These are phyloP conservation scores for Rhopalosiphum maidis DNA, from an alignment of 1,140 invertebrate genomes.

Conservation along the genomic window DNA sequence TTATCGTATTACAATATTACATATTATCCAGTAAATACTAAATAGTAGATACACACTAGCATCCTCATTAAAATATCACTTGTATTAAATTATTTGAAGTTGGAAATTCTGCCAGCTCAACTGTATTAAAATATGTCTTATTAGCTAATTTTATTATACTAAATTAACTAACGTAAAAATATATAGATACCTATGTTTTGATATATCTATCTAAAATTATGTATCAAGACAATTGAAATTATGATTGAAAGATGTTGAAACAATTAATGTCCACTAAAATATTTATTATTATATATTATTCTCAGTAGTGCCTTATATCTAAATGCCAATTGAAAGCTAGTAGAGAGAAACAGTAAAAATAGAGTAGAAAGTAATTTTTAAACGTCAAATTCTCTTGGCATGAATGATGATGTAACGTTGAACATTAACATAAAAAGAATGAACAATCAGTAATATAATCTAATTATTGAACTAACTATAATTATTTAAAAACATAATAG, in stretches of 20 bases:
- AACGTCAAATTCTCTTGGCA: conserved; percentile 11
- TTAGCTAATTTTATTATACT: background rate
- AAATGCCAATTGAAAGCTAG: background rate
- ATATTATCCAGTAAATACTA: background rate
- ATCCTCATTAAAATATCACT: background rate
- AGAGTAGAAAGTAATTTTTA: conserved; percentile 12
- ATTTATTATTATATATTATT: background rate
- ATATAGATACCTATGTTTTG: background rate
- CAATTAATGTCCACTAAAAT: background rate
- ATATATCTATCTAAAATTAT: background rate
- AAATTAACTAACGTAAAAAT: background rate
- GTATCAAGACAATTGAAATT: background rate
- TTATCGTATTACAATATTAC: background rate
- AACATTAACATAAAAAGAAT: background rate
- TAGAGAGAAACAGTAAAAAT: background rate
- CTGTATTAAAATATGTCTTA: background rate
- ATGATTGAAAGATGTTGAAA: background rate
- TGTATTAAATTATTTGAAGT: background rate
- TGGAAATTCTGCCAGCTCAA: too few species aligned
- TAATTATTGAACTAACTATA: background rate
- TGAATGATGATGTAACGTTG: background rate
- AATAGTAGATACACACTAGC: background rate
- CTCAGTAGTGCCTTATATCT: background rate
- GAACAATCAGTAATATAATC: background rate
- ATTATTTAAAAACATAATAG: background rate